Evolutionary conservation across 2,113 vertebrate species (phyloP).

Genomic region (Lontra canadensis): DNA sequence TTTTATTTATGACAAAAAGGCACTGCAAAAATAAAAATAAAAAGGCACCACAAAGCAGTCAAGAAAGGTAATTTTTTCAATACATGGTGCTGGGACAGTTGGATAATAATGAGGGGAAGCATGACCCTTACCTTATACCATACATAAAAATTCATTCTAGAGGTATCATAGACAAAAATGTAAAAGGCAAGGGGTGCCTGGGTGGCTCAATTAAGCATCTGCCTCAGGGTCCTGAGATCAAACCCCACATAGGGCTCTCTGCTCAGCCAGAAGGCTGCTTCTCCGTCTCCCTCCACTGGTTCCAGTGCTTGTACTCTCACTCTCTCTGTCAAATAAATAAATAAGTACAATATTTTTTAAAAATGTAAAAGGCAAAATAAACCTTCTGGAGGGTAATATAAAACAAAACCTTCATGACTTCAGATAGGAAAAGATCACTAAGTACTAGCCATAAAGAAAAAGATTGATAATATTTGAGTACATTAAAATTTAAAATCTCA

Average conservation of each 20-base stretch:
- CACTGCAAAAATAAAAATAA: neutral
- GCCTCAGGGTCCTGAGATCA: too few species aligned
- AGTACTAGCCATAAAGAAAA: conserved; percentile 24
- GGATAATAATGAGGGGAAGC: neutral
- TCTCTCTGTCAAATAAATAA: too few species aligned
- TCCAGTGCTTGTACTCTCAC: too few species aligned
- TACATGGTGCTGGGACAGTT: neutral
- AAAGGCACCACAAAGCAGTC: neutral
- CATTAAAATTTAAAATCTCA: conserved; percentile 5
- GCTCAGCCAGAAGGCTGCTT: too few species aligned
- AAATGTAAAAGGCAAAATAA: neutral
- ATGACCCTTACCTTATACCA: neutral
- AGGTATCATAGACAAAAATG: neutral
- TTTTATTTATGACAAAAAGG: conserved; percentile 40
- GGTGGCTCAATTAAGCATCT: too few species aligned
- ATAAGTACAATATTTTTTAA: neutral
- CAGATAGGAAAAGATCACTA: neutral
- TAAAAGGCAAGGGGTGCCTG: neutral
- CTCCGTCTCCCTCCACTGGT: too few species aligned
- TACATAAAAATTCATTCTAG: neutral
- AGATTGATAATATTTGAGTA: neutral
- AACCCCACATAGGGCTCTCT: too few species aligned
- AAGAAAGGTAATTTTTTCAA: conserved; percentile 4
- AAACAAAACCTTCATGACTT: neutral
- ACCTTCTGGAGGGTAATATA: neutral